phyloP scores from a whole-genome alignment of 2,888 invertebrate species.

The Drosophila algonquin region DNA sequence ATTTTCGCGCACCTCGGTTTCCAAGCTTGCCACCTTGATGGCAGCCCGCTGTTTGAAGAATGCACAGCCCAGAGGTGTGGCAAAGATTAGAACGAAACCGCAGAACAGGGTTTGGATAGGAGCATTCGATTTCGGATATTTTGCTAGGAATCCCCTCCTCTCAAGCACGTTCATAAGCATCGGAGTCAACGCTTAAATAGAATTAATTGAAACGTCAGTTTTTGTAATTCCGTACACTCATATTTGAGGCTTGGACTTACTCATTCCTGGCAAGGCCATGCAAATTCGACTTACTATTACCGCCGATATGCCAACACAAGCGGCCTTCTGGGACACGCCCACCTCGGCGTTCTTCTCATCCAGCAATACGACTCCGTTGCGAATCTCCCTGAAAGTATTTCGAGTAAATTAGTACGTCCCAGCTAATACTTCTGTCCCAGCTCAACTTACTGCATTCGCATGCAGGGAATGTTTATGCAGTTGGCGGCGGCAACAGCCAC shows the following conservation, averaged over 20 bases:
- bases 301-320: constrained; percentile 92
- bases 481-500: constrained; percentile 98
- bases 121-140: constrained; percentile 88
- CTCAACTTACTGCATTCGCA: constrained; percentile 90
- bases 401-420: background rate
- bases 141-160: constrained; percentile 86
- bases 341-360: constrained; percentile 90
- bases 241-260: constrained; percentile 4
- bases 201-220: background rate
- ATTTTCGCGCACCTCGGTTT: constrained; percentile 89
- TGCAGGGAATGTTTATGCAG: constrained; percentile 98
- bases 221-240: background rate
- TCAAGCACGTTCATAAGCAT: constrained; percentile 90
- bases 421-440: background rate
- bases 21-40: constrained; percentile 87
- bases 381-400: constrained; percentile 85
- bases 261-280: constrained; percentile 98
- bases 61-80: constrained; percentile 98
- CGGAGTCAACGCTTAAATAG: constrained; percentile 85
- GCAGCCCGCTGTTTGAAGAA: constrained; percentile 95
- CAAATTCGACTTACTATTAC: constrained; percentile 94
- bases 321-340: constrained; percentile 89
- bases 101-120: constrained; percentile 90
- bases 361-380: constrained; percentile 92
- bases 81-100: constrained; percentile 91